Conservation (phyloP, 2,113 vertebrate genomes). For the Cariama cristata region DNA sequence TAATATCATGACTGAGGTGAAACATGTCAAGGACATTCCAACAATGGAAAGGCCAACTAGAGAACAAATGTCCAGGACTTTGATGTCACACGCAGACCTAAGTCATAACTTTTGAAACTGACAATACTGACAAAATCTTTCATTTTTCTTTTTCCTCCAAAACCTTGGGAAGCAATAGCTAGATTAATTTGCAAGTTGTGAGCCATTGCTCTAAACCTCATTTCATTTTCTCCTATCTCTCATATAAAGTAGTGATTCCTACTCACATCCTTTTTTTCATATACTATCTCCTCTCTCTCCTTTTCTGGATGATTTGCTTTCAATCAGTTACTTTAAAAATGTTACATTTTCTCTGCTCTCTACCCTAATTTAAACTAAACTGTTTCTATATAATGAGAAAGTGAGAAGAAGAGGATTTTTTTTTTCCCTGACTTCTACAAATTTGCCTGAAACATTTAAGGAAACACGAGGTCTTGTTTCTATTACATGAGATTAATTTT, state of each 20-base stretch:
- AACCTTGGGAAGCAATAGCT: neutral
- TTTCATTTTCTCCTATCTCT: neutral
- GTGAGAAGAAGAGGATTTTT: neutral
- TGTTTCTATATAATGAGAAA: neutral
- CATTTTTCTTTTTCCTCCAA: neutral
- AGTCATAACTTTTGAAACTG: neutral
- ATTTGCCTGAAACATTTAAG: neutral
- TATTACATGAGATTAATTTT: neutral
- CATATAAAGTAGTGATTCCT: neutral
- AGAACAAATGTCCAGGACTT: neutral
- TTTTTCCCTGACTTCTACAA: neutral
- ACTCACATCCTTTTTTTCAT: neutral
- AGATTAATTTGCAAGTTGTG: neutral
- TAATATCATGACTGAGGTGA: neutral
- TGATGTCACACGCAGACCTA: rapidly evolving
- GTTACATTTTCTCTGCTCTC: neutral
- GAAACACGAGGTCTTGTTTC: neutral
- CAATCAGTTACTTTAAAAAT: neutral
- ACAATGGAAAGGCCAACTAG: neutral
- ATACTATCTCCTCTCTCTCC: neutral
- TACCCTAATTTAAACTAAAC: neutral
- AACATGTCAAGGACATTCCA: neutral
- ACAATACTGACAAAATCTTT: neutral
- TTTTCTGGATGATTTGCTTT: neutral
- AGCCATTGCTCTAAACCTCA: neutral